phyloP scores from a whole-genome alignment of 2,113 vertebrate species.

The Macrotus californicus region DNA sequence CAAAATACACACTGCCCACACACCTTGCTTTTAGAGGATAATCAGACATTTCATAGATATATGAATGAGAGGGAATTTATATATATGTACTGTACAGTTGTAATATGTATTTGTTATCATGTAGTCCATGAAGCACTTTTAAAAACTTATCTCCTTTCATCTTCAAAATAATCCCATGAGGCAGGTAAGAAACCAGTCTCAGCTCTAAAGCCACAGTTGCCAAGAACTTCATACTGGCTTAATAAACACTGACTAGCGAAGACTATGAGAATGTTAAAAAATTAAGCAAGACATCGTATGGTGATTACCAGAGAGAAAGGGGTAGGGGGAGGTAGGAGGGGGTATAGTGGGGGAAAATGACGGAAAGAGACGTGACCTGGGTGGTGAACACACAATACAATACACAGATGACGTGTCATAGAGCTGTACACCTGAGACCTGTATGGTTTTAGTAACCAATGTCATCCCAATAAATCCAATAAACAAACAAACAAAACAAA shows the following conservation, averaged over 20 bases:
- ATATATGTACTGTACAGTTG: not conserved
- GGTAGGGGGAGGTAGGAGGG: not conserved
- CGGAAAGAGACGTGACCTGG: not conserved
- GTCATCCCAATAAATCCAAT: not conserved
- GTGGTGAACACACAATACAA: not conserved
- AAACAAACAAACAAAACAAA: not conserved
- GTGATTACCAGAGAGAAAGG: not conserved
- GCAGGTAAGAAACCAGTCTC: not conserved
- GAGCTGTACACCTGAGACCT: not conserved
- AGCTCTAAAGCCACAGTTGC: not conserved
- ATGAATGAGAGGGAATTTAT: not conserved
- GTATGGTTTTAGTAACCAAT: not conserved
- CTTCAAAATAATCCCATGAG: not conserved
- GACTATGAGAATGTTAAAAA: not conserved
- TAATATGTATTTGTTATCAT: not conserved
- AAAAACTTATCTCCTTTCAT: not conserved
- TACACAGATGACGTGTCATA: not conserved
- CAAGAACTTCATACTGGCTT: constrained; percentile 1
- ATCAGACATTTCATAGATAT: not conserved
- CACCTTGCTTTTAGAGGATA: not conserved
- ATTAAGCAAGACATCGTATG: not conserved
- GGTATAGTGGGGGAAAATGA: not conserved
- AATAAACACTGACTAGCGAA: not conserved
- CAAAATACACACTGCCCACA: not conserved
- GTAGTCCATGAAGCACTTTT: not conserved